Evolutionary conservation across 1,140 invertebrate genomes (phyloP), one percentile per base, ranked within the genome.

Genomic region (Aphelenchoides fujianensis): DNA sequence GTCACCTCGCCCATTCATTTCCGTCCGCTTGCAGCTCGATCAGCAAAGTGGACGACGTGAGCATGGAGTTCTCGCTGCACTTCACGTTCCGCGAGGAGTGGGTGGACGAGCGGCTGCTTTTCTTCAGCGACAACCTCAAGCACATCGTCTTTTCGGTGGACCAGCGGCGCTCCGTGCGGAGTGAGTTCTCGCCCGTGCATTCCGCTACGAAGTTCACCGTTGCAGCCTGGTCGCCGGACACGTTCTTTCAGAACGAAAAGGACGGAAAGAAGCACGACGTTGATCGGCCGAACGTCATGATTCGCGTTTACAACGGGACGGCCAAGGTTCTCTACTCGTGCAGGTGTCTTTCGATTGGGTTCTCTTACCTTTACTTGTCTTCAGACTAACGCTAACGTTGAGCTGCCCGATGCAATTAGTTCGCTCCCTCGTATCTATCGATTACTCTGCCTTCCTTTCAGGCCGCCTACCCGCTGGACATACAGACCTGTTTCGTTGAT

Each of bases 21-120:
- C n/a, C n/a, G n/a, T n/a, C n/a, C n/a, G n/a, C n/a, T n/a, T n/a
- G 35, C 19, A 76, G 77, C 32, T 73, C 76, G 88, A 95, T 95
- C 89, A 93, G 91, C 89, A 94, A 94, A 91, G 95, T 95, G 89
- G 91, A 94, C 88, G 92, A 95, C 91, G 93, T 94, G 88, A 93
- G 93, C 89, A 95, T 95, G 93, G 86, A 86, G 69, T 80, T 78
- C 53, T 31, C 79, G 41, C 84, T 86, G 27, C 93, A 95, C 86
- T 87, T 95, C 84, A 95, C 93, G 74, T 95, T 96, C 87, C 89
- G 93, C 85, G 93, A 95, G 87, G 92, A 95, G 87, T 96, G 93
- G 93, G 87, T 92, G 83, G 93, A 96, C 86, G 92, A 94, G 84
- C 87, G 93, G 81, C 89, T 96, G 54, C 89, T 90, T 82, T 95